Conservation (phyloP, 2,888 invertebrate genomes). For the Ormyrus thymus region DNA sequence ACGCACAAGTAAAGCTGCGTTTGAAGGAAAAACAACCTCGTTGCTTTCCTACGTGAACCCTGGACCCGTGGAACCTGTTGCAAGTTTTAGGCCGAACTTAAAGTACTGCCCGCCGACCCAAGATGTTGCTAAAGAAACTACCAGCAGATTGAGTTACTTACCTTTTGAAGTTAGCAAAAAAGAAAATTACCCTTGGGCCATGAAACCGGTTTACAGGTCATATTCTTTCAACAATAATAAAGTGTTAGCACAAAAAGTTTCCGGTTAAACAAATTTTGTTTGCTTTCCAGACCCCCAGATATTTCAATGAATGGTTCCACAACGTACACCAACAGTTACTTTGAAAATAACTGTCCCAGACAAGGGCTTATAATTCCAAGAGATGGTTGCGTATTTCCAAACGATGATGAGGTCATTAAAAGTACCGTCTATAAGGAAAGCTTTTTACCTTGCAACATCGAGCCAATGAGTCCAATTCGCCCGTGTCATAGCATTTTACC, state of each 20-base stretch:
- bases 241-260: too few species aligned
- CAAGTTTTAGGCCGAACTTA: constrained; percentile 68
- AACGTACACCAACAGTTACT: constrained; percentile 70
- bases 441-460: constrained; percentile 60
- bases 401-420: constrained; percentile 48
- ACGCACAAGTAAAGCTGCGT: constrained; percentile 62
- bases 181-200: constrained; percentile 70
- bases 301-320: constrained; percentile 68
- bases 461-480: constrained; percentile 61
- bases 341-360: constrained; percentile 57
- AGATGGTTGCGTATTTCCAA: constrained; percentile 58
- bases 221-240: neutral
- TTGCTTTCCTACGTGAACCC: constrained; percentile 67
- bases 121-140: constrained; percentile 67
- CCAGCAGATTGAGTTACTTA: constrained; percentile 71
- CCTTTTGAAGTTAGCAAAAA: constrained; percentile 65
- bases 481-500: constrained; percentile 64
- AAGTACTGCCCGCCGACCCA: constrained; percentile 66
- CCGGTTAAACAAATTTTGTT: neutral
- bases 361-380: constrained; percentile 63
- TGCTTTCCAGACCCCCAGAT: constrained; percentile 62
- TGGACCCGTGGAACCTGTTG: constrained; percentile 63
- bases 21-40: constrained; percentile 66
- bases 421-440: constrained; percentile 68
- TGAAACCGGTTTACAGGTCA: constrained; percentile 66